These are phyloP conservation scores for Drosophila atripex DNA, from an alignment of 2,888 invertebrate genomes.

Conservation along the genomic window DNA sequence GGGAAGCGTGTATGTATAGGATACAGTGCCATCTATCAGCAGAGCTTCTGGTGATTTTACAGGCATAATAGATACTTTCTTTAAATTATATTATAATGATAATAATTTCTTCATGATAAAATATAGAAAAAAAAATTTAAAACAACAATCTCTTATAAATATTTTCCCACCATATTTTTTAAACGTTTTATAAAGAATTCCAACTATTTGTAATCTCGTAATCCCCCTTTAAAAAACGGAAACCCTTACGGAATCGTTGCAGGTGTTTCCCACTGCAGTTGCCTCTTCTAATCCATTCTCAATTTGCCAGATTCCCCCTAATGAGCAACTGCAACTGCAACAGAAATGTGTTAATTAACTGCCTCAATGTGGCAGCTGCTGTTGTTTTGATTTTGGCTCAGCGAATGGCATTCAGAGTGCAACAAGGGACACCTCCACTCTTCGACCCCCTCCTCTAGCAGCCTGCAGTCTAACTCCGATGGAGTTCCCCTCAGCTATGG, in stretches of 20 bases:
- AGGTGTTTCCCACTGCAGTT: constrained; percentile 10
- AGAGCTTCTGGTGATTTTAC: neutral
- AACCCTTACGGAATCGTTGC: neutral
- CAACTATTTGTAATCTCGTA: neutral
- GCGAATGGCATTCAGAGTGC: constrained; percentile 40
- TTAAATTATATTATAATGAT: too few relatives aligned
- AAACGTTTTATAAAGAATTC: neutral
- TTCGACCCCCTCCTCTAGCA: neutral
- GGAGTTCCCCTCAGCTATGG: constrained; percentile 22
- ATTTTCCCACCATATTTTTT: neutral
- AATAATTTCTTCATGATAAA: too few relatives aligned
- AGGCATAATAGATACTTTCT: too few relatives aligned
- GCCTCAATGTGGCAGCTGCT: constrained; percentile 61
- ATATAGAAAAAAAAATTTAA: too few relatives aligned
- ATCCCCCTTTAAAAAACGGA: neutral
- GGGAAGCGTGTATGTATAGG: neutral
- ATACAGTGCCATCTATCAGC: neutral
- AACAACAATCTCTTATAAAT: too few relatives aligned
- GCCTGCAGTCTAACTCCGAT: neutral
- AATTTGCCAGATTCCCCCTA: constrained; percentile 37
- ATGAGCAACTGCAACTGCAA: constrained; percentile 20
- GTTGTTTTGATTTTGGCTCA: constrained; percentile 50
- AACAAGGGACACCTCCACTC: constrained; percentile 19
- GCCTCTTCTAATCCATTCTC: constrained; percentile 11
- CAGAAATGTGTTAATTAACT: constrained; percentile 63